Percentiles rank a stretch among this genome's conserved stretches.
Conservation (phyloP, 2,888 invertebrate genomes). For the Proisotoma minuta region DNA sequence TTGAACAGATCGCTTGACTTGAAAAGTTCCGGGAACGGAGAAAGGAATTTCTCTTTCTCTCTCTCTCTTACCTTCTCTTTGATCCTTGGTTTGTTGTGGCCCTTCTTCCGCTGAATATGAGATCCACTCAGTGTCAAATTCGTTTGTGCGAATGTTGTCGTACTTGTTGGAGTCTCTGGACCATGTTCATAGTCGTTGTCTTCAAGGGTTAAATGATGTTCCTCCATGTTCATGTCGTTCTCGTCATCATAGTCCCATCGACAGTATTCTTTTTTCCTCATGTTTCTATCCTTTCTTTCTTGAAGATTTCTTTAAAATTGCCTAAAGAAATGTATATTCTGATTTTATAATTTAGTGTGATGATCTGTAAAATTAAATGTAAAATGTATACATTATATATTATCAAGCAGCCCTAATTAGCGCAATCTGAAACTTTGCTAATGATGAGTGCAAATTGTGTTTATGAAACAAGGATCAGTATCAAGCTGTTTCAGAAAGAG, state of each 20-base stretch:
- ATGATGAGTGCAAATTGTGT: background rate
- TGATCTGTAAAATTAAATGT: background rate
- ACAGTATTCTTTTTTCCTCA: constrained; percentile 36
- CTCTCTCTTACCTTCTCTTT: constrained; percentile 25
- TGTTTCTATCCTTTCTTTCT: constrained; percentile 25
- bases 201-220: constrained; percentile 37
- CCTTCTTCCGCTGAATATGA: constrained; percentile 19
- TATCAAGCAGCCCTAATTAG: background rate
- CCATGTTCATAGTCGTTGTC: constrained; percentile 40
- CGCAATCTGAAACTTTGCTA: background rate
- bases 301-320: background rate
- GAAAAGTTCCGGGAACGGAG: too few relatives aligned
- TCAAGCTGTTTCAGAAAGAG: background rate
- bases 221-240: constrained; percentile 38
- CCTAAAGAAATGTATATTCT: background rate
- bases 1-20: too few relatives aligned
- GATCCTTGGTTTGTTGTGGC: constrained; percentile 30
- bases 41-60: too few relatives aligned
- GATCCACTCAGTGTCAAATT: constrained; percentile 38
- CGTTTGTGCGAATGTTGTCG: constrained; percentile 44
- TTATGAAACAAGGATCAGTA: constrained; percentile 5
- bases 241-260: constrained; percentile 41
- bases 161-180: constrained; percentile 38
- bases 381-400: background rate
- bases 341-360: background rate